Conservation (phyloP, 2,113 vertebrate species). For the Climacteris rufus region DNA sequence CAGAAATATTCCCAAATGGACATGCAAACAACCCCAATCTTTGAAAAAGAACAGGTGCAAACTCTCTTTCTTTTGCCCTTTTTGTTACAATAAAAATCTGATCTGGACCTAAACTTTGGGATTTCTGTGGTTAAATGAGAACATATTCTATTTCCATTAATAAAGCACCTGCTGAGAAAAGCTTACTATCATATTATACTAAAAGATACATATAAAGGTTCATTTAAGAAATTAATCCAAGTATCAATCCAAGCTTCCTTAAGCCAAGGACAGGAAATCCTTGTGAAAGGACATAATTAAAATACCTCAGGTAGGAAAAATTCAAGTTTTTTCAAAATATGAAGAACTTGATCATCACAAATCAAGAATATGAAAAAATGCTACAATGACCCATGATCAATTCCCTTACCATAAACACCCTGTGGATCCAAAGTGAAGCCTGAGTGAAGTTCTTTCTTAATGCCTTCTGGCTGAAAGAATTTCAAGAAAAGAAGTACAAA, state of each 20-base stretch:
- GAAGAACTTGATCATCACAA: background rate
- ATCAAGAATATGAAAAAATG: background rate
- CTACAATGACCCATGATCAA: background rate
- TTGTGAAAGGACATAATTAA: background rate
- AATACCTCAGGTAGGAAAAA: background rate
- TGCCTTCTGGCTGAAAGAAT: conserved; percentile 87
- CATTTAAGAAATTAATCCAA: background rate
- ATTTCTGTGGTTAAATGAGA: background rate
- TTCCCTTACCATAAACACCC: conserved; percentile 82
- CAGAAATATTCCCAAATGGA: background rate
- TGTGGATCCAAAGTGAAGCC: conserved; percentile 85
- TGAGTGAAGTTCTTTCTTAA: conserved; percentile 72
- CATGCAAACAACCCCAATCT: background rate
- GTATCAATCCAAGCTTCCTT: background rate
- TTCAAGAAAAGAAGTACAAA: background rate
- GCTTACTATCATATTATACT: background rate
- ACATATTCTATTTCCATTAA: background rate
- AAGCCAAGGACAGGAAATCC: background rate
- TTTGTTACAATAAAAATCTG: background rate
- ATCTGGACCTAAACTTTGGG: background rate
- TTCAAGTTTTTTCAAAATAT: background rate
- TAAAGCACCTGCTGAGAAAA: background rate
- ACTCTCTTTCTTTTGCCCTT: background rate
- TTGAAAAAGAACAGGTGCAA: background rate
- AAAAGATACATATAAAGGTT: background rate